phyloP scores from a whole-genome alignment of 2,113 vertebrate genomes.

The Lagopus leucura region DNA sequence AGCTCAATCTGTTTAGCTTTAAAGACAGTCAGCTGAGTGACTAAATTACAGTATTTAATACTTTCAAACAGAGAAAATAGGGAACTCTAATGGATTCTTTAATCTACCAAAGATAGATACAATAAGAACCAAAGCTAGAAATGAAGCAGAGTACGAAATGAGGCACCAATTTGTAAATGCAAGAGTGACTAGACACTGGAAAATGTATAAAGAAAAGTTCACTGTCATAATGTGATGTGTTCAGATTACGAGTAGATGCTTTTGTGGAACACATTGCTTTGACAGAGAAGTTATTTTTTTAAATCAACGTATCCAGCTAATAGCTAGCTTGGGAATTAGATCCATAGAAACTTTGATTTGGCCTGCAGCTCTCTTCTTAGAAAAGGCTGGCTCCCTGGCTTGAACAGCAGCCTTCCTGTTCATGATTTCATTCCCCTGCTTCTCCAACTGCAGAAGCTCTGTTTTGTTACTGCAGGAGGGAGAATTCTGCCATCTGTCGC shows the following conservation, averaged over 20 bases:
- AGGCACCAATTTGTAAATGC: conserved; percentile 35
- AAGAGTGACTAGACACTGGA: background rate
- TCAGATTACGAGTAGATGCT: conserved; percentile 5
- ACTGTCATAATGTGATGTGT: background rate
- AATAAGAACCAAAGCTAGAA: conserved; percentile 17
- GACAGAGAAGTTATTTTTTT: conserved; percentile 44
- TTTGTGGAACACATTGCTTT: background rate
- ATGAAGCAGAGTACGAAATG: conserved; percentile 39
- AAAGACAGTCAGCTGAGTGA: background rate
- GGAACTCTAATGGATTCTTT: background rate
- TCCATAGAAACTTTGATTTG: conserved; percentile 25
- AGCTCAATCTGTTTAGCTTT: conserved; percentile 17
- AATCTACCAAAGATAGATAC: background rate
- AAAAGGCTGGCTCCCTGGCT: background rate
- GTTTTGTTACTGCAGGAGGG: background rate
- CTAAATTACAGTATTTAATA: conserved; percentile 14
- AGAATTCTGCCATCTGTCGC: background rate
- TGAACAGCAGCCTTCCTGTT: background rate
- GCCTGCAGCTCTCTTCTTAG: background rate
- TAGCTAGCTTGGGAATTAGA: conserved; percentile 36
- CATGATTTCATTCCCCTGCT: background rate
- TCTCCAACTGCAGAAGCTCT: background rate
- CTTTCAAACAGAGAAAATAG: conserved; percentile 28
- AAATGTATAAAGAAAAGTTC: background rate
- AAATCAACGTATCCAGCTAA: conserved; percentile 24